A percentile compares a stretch with the other conserved stretches of the same genome.
These are phyloP conservation scores for Columba janthina DNA, from an alignment of 2,113 vertebrate species.

Conservation along the genomic window DNA sequence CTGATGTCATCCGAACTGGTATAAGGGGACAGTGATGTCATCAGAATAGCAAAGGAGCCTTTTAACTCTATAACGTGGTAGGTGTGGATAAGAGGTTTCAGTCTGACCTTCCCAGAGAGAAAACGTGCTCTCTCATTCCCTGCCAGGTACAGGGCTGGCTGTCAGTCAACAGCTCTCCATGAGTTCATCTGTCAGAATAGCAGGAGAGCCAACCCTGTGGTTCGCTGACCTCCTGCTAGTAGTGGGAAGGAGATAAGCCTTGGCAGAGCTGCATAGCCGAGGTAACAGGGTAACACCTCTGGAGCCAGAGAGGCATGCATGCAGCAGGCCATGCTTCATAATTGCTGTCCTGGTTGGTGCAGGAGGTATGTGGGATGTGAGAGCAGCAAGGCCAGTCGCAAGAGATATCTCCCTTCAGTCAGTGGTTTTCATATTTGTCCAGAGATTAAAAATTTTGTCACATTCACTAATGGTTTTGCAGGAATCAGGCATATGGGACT, in stretches of 20 bases:
- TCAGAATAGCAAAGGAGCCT: not conserved
- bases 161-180: not conserved
- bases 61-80: not conserved
- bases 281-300: not conserved
- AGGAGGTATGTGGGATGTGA: not conserved
- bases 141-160: not conserved
- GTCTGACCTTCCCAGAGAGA: not conserved
- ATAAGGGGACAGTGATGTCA: not conserved
- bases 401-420: not conserved
- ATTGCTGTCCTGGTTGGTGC: not conserved
- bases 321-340: accelerated
- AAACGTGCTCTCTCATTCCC: not conserved
- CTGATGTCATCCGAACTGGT: not conserved
- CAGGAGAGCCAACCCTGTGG: not conserved
- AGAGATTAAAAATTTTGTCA: not conserved
- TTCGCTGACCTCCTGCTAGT: not conserved
- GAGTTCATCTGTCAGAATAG: not conserved
- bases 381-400: not conserved
- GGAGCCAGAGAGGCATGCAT: not conserved
- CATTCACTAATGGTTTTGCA: not conserved
- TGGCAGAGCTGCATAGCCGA: not conserved
- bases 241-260: not conserved
- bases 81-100: not conserved
- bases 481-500: not conserved
- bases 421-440: not conserved